These are phyloP conservation scores for Montipora efflorescens DNA, from an alignment of 64 coral and sea anemone genomes.

Conservation along the genomic window DNA sequence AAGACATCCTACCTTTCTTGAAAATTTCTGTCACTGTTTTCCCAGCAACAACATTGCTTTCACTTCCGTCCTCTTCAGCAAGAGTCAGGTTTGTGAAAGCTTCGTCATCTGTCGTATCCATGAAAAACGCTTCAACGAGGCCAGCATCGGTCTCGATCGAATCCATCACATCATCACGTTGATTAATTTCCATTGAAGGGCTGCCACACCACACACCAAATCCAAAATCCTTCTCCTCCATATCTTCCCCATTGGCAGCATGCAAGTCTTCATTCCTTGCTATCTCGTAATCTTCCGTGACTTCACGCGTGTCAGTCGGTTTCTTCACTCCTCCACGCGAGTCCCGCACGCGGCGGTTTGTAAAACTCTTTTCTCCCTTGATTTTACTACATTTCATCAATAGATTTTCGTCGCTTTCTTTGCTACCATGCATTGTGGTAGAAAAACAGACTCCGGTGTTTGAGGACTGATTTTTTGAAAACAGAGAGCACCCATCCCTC, in stretches of 20 bases:
- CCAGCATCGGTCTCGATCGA: neutral
- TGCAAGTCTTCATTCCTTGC: neutral
- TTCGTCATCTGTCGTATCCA: conserved; percentile 48
- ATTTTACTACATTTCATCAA: neutral
- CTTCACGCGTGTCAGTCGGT: neutral
- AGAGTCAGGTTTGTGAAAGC: conserved; percentile 17
- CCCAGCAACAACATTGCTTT: neutral
- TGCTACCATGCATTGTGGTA: neutral
- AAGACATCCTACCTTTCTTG: neutral
- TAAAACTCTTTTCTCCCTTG: neutral
- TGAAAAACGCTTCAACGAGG: conserved; percentile 31
- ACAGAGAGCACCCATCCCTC: neutral
- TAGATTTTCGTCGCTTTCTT: neutral
- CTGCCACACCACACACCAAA: conserved; percentile 15
- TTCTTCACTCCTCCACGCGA: neutral
- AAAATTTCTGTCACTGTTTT: neutral
- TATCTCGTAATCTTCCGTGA: neutral
- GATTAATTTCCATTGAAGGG: neutral
- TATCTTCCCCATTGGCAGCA: neutral
- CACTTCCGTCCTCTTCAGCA: neutral
- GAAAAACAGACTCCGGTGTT: neutral
- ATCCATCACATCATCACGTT: conserved; percentile 4
- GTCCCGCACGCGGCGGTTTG: no score
- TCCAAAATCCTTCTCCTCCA: conserved; percentile 5
- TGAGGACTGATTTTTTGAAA: neutral